Base-by-base conservation (phyloP, 2,113 vertebrate species). In the Upupa epops region DNA sequence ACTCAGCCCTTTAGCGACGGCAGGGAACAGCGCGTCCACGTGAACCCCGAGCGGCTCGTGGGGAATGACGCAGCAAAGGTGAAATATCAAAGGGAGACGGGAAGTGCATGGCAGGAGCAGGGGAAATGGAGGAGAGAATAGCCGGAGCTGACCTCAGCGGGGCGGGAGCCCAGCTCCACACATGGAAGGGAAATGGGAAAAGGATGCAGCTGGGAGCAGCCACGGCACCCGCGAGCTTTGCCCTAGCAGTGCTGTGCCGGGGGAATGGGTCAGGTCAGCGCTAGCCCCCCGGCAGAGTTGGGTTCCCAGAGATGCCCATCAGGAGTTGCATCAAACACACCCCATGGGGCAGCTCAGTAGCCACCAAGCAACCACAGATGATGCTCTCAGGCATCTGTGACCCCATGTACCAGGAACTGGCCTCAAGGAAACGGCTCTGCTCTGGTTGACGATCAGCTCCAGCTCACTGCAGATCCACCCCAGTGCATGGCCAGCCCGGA, bases 141-240 rank as follows among this genome's bases (percentile, higher is more conserved):
- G 94, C 85, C 91, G 96, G 96, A 96, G 90, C 95, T 96, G 96
- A 97, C 64, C 92, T 96, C 96, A 96, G 87, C 20, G 11, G 75
- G 86, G 81, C 34, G 72, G 91, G 92, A 94, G 76, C 75, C 32
- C 14, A 5, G 64, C 80, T 8, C 63, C 73, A 72, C 4, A 31
- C 86, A 90, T 20, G 88, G 80, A 89, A 83, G 81, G 92, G 92
- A 91, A 94, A 93, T 8, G 65, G 93, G 80, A 95, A 92, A 36
- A 96, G 96, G 96, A 97, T 94, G 79, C 96, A 96, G 95, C 95
- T 96, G 94, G 92, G 86, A 32, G 36, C 1, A 12, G 81, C 77
- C 13, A 8, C 11, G 3, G 87, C 75, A 76, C 28, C 49, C 55
- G 1, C 8, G 5, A 24, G 79, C 76, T 70, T 75, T 86, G 84